Base-by-base conservation (phyloP, 2,888 invertebrate species). In the Oxyscelio sp. region DNA sequence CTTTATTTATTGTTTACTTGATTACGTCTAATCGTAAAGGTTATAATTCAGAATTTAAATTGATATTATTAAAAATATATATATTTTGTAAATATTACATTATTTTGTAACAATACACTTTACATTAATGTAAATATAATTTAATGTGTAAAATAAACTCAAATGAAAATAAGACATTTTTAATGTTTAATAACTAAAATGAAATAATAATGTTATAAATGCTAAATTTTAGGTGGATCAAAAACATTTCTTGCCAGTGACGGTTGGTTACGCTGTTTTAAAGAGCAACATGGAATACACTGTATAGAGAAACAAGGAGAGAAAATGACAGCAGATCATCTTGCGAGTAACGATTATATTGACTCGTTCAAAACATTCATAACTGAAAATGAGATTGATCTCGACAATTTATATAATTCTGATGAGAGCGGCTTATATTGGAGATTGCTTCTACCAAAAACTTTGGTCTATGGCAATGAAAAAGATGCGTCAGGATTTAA, bases 371-470 rank as follows among this genome's bases (percentile, higher is more conserved):
- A 17, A 38, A n/a, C 17, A 1, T 56, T 15, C 27, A 13, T 56
- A 38, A 31, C 17, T 31, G 58, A 70, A 70, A 56, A 56, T 45
- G 58, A 70, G 4, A 58, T 70, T 5, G 45, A 70, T 34, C 45
- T 70, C 3, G 70, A 70, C 1, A 15, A 70, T 43, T 34, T 59
- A 0, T 59, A 71, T 17, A 71, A 71, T 21, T 34, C 38, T 0
- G 58, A 56, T 15, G 50, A 71, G 15, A 71, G 22, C 24, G 71
- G 71, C 13, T 21, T 71, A n/a, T 13, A 50, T 5, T 71, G 48
- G 59, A 48, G 50, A 9, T 13, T 59, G 8, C 0, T 71, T 22
- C 59, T 50, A 5, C 4, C 3, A 8, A 59, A 5, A 52, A 38
- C 50, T 9, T 8, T 61, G 4, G 48, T 59, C 0, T 21, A 48